Evolutionary conservation across 2,888 invertebrate genomes (phyloP), one percentile per base, ranked within the genome.

Genomic region (Timema podura): DNA sequence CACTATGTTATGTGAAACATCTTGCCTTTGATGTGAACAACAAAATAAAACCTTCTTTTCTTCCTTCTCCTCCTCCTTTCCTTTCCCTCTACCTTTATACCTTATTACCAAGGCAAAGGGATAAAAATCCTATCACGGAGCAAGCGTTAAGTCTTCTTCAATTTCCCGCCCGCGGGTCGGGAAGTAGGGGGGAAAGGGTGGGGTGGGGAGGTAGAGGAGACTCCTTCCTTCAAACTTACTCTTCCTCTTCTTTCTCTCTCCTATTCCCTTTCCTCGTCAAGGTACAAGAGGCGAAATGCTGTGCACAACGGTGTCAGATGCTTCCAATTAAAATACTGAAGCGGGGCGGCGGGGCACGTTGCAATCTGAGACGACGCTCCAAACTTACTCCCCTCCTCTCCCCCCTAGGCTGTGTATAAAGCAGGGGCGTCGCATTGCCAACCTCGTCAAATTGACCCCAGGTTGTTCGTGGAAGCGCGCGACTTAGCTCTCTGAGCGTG

Each of bases 321-420:
- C 66, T 69, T 69, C 71, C 71, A 71, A 71, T 71, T 71, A 69
- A 71, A 71, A 71, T 69, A 45, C 69, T 69, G 66, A 65, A 68
- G 64, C 68, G 15, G 30, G 57, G 30, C 30, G 30, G 30, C 30
- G 30, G 30, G 30, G 30, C 61, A 45, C 30, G n/a, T 45, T 48
- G 71, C 71, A 68, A 71, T 59, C 65, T 68, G 71, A 71, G 71
- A 68, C 30, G 30, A 30, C 51, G n/a, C 65, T 54, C 46, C 15
- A 30, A 30, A 30, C 30, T 30, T 30, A 47, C 65, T 10, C 65
- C 65, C 65, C 11, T 66, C 65, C 65, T 48, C 11, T 66, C 9
- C 61, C 10, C 8, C 61, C 57, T 57, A n/a, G 47, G 48, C 65
- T 6, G 48, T 16, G 61, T 6, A 0, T 45, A 0, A 48, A n/a